Evolutionary conservation across 2,113 vertebrate species (phyloP).

Genomic region (Gasterosteus aculeatus): DNA sequence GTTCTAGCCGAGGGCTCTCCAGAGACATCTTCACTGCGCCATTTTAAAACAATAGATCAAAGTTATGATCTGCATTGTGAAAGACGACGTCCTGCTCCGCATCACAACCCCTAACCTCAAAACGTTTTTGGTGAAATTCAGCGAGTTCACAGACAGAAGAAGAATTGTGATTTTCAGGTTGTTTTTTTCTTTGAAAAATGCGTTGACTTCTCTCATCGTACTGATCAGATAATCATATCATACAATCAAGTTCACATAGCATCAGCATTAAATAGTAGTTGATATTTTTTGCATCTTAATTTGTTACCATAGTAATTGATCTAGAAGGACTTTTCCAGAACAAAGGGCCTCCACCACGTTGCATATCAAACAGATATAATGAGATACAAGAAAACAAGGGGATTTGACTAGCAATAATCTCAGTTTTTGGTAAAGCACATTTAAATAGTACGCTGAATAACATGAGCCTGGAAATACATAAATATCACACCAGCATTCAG

Average conservation of each 20-base stretch:
- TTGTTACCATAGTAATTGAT: background rate
- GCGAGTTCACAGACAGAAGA: background rate
- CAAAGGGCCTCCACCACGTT: background rate
- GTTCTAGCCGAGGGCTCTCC: conserved; percentile 40
- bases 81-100: conserved; percentile 29
- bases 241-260: background rate
- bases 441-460: background rate
- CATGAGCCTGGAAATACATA: background rate
- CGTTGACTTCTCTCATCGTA: background rate
- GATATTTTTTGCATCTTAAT: background rate
- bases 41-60: conserved; percentile 39
- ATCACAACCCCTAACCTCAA: conserved; percentile 19
- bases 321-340: background rate
- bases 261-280: background rate
- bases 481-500: background rate
- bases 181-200: background rate
- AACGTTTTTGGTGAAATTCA: conserved; percentile 1
- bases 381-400: conserved; percentile 2
- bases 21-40: conserved; percentile 40
- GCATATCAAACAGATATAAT: conserved; percentile 8
- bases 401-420: background rate
- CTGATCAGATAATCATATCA: background rate
- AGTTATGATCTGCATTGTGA: conserved; percentile 38
- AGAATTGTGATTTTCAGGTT: background rate
- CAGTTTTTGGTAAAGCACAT: background rate